These are phyloP conservation scores for Drosophila rufa DNA, from an alignment of 1,140 invertebrate species.

Conservation along the genomic window DNA sequence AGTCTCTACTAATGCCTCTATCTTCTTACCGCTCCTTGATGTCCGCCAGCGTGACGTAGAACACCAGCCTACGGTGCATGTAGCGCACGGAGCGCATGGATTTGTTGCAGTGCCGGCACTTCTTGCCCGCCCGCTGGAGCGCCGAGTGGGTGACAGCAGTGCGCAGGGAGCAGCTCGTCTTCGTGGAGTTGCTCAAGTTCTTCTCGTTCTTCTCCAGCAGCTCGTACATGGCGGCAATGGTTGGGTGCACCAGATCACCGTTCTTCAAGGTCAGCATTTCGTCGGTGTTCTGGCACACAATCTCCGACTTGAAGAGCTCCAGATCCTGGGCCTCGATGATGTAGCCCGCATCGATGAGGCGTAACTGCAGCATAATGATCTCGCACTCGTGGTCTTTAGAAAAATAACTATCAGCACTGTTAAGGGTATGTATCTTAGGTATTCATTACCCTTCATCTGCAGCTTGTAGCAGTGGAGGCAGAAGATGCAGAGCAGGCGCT, in stretches of 20 bases:
- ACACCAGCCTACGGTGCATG: slow-evolving; percentile 88
- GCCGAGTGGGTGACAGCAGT: slow-evolving; percentile 87
- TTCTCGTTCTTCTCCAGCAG: slow-evolving; percentile 59
- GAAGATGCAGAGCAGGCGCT: slow-evolving; percentile 88
- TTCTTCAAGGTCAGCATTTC: slow-evolving; percentile 67
- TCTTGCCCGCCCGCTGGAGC: slow-evolving; percentile 86
- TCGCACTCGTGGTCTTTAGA: slow-evolving; percentile 87
- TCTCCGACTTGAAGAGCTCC: slow-evolving; percentile 86
- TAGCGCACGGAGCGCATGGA: slow-evolving; percentile 88
- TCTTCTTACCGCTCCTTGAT: slow-evolving; percentile 71
- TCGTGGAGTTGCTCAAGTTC: slow-evolving; percentile 66
- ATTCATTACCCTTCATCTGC: slow-evolving; percentile 88
- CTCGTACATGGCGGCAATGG: slow-evolving; percentile 65
- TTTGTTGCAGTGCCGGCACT: slow-evolving; percentile 88
- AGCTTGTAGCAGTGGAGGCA: slow-evolving; percentile 91
- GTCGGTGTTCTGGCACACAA: slow-evolving; percentile 72
- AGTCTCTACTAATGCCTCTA: neutral
- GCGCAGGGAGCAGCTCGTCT: slow-evolving; percentile 88
- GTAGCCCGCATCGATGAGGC: slow-evolving; percentile 91
- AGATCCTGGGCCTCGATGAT: slow-evolving; percentile 90
- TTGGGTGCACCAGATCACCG: slow-evolving; percentile 73
- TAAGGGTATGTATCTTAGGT: fast-evolving
- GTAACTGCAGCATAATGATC: slow-evolving; percentile 90
- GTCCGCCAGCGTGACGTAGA: slow-evolving; percentile 85
- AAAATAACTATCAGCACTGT: neutral